These are phyloP conservation scores for Tyto alba DNA, from an alignment of 2,113 vertebrate genomes.

Conservation along the genomic window DNA sequence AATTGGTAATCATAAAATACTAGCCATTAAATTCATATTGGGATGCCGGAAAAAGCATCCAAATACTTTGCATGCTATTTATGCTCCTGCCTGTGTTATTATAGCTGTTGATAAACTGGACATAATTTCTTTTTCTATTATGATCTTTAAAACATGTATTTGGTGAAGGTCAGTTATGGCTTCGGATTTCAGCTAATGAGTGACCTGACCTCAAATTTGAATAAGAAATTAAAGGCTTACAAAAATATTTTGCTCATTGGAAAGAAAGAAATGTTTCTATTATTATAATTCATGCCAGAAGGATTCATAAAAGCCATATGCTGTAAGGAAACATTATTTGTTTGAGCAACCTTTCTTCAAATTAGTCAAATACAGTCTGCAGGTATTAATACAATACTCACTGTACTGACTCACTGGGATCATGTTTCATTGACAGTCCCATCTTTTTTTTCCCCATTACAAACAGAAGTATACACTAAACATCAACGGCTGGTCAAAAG, in stretches of 20 bases:
- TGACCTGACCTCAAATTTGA: constrained; percentile 66
- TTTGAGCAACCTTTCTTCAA: constrained; percentile 45
- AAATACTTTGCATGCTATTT: constrained; percentile 24
- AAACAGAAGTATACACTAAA: constrained; percentile 70
- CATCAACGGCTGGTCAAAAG: constrained; percentile 70
- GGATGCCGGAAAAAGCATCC: constrained; percentile 62
- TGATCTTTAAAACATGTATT: constrained; percentile 68
- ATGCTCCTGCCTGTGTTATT: constrained; percentile 48
- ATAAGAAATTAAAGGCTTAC: constrained; percentile 69
- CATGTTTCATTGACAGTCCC: constrained; percentile 48
- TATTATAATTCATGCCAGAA: constrained; percentile 63
- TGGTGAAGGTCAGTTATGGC: constrained; percentile 81
- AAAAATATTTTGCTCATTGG: constrained; percentile 76
- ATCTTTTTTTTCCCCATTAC: neutral
- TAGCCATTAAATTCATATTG: constrained; percentile 67
- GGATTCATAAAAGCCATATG: constrained; percentile 62
- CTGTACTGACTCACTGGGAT: constrained; percentile 60
- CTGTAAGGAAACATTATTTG: constrained; percentile 54
- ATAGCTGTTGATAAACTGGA: constrained; percentile 29
- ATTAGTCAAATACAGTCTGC: constrained; percentile 39
- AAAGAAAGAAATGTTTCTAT: constrained; percentile 64
- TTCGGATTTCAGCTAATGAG: constrained; percentile 65
- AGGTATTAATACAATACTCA: constrained; percentile 48
- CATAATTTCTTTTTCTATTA: constrained; percentile 34
- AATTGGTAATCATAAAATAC: constrained; percentile 78